phyloP scores from a whole-genome alignment of 2,113 vertebrate species.

The Oostethus manadensis region DNA sequence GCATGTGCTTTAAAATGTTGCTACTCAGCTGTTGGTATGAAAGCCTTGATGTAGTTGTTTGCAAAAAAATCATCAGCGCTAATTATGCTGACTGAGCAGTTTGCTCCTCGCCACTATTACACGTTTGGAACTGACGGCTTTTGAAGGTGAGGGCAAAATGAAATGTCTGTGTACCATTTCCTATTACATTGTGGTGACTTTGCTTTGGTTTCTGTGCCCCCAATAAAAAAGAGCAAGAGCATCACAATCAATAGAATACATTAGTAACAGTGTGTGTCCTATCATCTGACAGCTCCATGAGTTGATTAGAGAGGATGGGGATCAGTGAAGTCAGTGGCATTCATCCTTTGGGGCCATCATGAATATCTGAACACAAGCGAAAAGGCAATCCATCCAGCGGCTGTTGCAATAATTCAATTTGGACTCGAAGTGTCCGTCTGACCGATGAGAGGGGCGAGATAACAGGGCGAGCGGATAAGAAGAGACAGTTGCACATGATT shows the following conservation, averaged over 20 bases:
- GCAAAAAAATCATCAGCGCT: no score
- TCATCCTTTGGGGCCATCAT: not conserved
- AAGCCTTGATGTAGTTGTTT: no score
- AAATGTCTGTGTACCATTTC: not conserved
- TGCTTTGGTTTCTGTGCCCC: not conserved
- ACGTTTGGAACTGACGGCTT: no score
- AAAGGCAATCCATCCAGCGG: not conserved
- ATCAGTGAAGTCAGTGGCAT: not conserved
- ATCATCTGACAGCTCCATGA: slow-evolving; percentile 2
- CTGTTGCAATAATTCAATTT: not conserved
- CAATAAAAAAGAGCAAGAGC: no score
- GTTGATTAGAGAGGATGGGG: not conserved
- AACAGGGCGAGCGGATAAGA: not conserved
- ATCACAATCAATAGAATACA: slow-evolving; percentile 2
- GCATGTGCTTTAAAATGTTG: no score
- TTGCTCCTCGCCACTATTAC: no score
- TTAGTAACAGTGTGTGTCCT: not conserved
- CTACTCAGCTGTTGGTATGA: no score
- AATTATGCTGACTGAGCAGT: no score
- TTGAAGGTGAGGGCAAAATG: no score
- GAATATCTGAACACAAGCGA: not conserved
- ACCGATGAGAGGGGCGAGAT: slow-evolving; percentile 4
- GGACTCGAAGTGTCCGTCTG: slow-evolving; percentile 1
- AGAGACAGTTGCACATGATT: slow-evolving; percentile 21
- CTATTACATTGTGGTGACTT: not conserved